Base-by-base conservation (phyloP, 2,113 vertebrate species). In the Oreochromis spilurus region DNA sequence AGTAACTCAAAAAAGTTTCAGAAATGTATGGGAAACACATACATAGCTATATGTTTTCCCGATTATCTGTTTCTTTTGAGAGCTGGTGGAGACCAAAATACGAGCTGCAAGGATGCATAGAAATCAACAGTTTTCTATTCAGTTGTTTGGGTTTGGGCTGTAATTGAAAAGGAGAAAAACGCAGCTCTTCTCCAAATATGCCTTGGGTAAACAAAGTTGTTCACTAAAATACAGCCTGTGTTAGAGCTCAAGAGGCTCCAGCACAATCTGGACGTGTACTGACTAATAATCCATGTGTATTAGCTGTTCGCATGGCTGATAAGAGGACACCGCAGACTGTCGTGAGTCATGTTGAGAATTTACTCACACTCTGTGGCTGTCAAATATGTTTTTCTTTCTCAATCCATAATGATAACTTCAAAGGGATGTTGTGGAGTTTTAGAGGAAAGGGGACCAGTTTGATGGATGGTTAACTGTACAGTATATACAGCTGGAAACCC, bases 401-500 rank as follows among this genome's bases (percentile, higher is more conserved):
- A 7, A 52, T 87, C 86, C 17, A 43, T 83, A 29, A 60, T 36
- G 57, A 82, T 14, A 13, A 78, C 83, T 92, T 94, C 92, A 95
- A 90, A 93, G 88, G 9, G 83, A 85, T 72, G 70, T 54, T 43
- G 24, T 72, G 84, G 58, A 81, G 86, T 86, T 84, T 75, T 38
- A 80, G 86, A 85, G 81, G 24, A 40, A 83, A 78, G 13, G 40
- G 45, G 88, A 91, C 52, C 79, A 26, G 86, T 75, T 85, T 93
- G 93, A 93, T 89, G 91, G 89, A 94, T 92, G 90, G 70, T 60
- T 82, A 81, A 80, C 77, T 75, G 88, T 90, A 38, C 84, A 83
- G 88, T 91, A 78, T 90, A 90, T 85, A 90, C 92, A 93, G 91
- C 92, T 92, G 91, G 86, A 81, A 57, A 86, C 60, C 57, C 88